Conservation (phyloP, 2,888 invertebrate genomes). For the Platycnemis pennipes region DNA sequence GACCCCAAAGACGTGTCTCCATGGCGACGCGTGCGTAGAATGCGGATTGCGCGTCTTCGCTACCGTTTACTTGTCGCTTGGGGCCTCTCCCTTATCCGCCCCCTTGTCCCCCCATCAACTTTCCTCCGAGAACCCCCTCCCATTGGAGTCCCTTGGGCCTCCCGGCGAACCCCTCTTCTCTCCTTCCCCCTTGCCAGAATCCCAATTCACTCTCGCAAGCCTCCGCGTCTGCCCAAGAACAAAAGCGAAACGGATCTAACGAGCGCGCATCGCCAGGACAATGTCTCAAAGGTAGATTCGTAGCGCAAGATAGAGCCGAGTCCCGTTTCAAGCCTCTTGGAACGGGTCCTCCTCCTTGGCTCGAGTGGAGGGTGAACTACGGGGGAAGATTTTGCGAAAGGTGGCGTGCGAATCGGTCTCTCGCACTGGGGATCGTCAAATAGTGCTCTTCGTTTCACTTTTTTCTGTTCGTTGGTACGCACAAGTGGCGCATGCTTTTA, state of each 20-base stretch:
- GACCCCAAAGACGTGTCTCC: neutral
- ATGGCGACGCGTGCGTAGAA: neutral
- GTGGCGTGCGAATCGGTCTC: neutral
- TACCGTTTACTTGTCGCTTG: neutral
- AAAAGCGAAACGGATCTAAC: slow-evolving; percentile 18
- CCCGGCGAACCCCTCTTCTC: neutral
- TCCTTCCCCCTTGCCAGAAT: neutral
- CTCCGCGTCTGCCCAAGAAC: slow-evolving; percentile 10
- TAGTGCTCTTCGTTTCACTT: no score
- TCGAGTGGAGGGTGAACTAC: neutral
- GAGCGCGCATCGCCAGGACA: neutral
- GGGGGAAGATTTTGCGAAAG: neutral
- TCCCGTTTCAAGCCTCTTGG: neutral
- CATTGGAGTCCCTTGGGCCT: neutral
- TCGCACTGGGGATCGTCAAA: neutral
- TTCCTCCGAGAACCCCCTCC: no score
- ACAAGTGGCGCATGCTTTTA: no score
- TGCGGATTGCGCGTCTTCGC: neutral
- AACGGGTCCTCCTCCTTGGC: neutral
- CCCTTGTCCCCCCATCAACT: no score
- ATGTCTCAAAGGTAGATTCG: neutral
- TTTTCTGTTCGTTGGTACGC: no score
- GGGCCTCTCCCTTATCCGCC: neutral
- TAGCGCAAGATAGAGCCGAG: neutral
- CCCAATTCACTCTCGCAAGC: neutral